Base-by-base conservation (phyloP, 2,797 vertebrate species). In the Acridotheres tristis region DNA sequence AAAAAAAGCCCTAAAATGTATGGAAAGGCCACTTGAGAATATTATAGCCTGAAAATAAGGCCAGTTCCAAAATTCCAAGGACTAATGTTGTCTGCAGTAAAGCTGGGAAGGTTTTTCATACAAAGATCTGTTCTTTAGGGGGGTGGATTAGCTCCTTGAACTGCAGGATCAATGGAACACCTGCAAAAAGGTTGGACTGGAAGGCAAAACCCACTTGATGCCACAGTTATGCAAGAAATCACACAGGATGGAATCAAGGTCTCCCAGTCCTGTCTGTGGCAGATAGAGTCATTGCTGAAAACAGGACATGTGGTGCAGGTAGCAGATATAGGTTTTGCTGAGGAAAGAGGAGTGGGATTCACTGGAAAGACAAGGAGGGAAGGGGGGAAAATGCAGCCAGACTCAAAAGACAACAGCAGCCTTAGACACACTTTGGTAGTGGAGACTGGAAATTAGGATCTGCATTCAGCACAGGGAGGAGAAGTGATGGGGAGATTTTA, bases 351-450 rank as follows among this genome's bases (percentile, higher is more conserved):
- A 63, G 34, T 8, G 62, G 58, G 21, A 16, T 19, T 93, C 34
- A 1, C 54, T 68, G 50, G 19, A 18, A 51, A 18, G 32, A 20
- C 38, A 36, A 54, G 22, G 68, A 36, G 57, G 15, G 63, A 55
- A 43, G 55, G n/a, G n/a, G 55, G 65, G 61, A 29, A 73, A 76
- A 82, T 20, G 23, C 32, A 78, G 43, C 15, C 43, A 36, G 77
- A 45, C 9, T 5, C 53, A 26, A 25, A 8, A 17, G 36, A 38
- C 13, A 84, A 15, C 57, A 40, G 23, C 27, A 63, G 48, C 53
- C 36, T 36, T 2, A 16, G 13, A 8, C 40, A 26, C 7, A 5
- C 17, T 19, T 50, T 0, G 5, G 25, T 7, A 11, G 11, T 13
- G 23, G 20, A 45, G 34, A 14, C 32, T 45, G 21, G 54, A 54